Evolutionary conservation across 2,113 vertebrate genomes (phyloP).

Genomic region (Zonotrichia leucophrys): DNA sequence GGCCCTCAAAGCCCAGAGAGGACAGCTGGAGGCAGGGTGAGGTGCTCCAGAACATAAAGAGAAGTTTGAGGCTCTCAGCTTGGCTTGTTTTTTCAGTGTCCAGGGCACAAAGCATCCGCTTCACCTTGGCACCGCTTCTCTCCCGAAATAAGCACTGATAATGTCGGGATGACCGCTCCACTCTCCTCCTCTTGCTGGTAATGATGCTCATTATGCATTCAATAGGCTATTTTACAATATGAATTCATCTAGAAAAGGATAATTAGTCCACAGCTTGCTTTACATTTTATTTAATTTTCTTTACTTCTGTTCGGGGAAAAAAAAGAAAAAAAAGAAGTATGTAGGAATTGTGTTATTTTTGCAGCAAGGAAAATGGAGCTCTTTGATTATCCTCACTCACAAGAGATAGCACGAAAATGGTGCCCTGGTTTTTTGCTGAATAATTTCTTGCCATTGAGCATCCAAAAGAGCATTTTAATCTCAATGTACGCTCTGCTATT

Average conservation of each 20-base stretch:
- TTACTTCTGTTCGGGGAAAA: constrained; percentile 21
- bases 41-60: not conserved
- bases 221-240: constrained; percentile 55
- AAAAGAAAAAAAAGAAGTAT: fast-evolving
- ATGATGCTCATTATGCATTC: constrained; percentile 59
- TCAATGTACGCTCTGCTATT: constrained; percentile 72
- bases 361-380: constrained; percentile 51
- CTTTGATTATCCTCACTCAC: constrained; percentile 34
- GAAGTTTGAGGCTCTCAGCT: not conserved
- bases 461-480: constrained; percentile 76
- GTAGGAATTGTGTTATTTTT: constrained; percentile 56
- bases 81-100: not conserved
- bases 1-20: not conserved
- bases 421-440: constrained; percentile 63
- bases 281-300: constrained; percentile 75
- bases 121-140: not conserved
- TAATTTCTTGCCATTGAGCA: constrained; percentile 70
- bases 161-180: constrained; percentile 13
- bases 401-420: constrained; percentile 40
- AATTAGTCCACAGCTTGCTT: constrained; percentile 72
- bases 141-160: not conserved
- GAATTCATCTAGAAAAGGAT: constrained; percentile 70
- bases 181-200: constrained; percentile 45
- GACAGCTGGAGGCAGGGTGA: not conserved
- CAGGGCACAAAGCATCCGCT: not conserved